Conservation (phyloP, 2,113 vertebrate genomes). For the Corythaixoides concolor region DNA sequence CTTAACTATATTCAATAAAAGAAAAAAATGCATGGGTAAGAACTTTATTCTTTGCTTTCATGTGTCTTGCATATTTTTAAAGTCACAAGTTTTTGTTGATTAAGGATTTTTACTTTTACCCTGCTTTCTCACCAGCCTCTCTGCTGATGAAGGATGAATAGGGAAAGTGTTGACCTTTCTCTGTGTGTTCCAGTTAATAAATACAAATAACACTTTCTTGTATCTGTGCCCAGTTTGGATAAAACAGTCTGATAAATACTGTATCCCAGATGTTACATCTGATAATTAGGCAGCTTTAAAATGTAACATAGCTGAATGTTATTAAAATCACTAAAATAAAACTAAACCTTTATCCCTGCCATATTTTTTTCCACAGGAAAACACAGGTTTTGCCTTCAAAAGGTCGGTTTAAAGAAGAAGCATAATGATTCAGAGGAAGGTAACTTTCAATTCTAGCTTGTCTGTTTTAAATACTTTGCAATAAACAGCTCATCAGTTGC, state of each 20-base stretch:
- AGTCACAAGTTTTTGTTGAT: neutral
- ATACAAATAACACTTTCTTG: conserved; percentile 54
- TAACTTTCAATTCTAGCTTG: conserved; percentile 43
- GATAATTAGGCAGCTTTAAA: conserved; percentile 65
- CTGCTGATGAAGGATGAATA: conserved; percentile 17
- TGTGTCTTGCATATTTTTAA: neutral
- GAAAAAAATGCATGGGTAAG: neutral
- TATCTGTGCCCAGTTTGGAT: conserved; percentile 35
- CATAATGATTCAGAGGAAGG: conserved; percentile 38
- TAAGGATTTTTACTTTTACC: conserved; percentile 3
- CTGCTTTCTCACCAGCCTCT: conserved; percentile 6
- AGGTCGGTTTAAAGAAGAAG: conserved; percentile 46
- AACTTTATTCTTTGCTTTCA: neutral
- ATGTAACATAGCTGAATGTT: conserved; percentile 29
- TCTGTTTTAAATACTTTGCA: conserved; percentile 25
- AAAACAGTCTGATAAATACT: conserved; percentile 43
- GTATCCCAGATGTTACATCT: conserved; percentile 52
- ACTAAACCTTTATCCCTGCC: conserved; percentile 32
- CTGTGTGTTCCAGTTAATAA: conserved; percentile 45
- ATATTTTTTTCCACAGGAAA: conserved; percentile 41
- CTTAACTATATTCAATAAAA: neutral
- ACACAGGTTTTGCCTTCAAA: conserved; percentile 43
- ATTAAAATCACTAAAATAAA: conserved; percentile 54
- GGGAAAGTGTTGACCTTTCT: conserved; percentile 52
- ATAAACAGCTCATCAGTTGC: neutral